phyloP scores from a whole-genome alignment of 1,140 invertebrate species.

The Thalassaphorura encarpata region DNA sequence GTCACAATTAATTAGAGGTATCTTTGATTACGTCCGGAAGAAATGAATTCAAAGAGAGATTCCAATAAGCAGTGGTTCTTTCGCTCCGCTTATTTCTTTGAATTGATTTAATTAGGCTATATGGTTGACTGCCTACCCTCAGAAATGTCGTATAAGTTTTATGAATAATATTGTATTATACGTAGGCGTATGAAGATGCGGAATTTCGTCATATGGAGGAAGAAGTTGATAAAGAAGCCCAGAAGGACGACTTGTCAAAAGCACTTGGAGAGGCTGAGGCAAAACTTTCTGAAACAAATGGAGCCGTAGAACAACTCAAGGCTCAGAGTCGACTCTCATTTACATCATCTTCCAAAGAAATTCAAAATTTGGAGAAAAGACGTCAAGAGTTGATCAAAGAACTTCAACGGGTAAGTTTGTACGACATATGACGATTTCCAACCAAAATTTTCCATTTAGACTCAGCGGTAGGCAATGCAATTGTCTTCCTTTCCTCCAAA shows the following conservation, averaged over 20 bases:
- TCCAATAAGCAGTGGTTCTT: too few relatives aligned
- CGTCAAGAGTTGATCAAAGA: slow-evolving; percentile 46
- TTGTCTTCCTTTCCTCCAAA: too few relatives aligned
- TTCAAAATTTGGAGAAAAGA: slow-evolving; percentile 48
- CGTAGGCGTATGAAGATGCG: slow-evolving; percentile 72
- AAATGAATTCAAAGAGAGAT: too few relatives aligned
- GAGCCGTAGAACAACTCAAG: slow-evolving; percentile 53
- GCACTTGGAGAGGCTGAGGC: slow-evolving; percentile 56
- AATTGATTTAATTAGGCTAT: too few relatives aligned
- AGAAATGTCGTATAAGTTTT: background rate
- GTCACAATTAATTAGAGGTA: too few relatives aligned
- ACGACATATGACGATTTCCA: background rate
- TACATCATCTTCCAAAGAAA: slow-evolving; percentile 50
- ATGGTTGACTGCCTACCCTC: too few relatives aligned
- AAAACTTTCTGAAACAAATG: slow-evolving; percentile 52
- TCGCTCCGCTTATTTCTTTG: too few relatives aligned
- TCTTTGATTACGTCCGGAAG: too few relatives aligned
- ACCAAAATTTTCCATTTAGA: too few relatives aligned
- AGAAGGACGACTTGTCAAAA: slow-evolving; percentile 66
- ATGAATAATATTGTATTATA: background rate
- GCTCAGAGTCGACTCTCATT: slow-evolving; percentile 52
- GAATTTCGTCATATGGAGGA: slow-evolving; percentile 90
- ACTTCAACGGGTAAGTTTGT: slow-evolving; percentile 34
- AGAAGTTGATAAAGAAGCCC: slow-evolving; percentile 65
- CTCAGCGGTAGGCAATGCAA: too few relatives aligned